Percentiles rank a stretch among this genome's conserved stretches.
Conservation (phyloP, 2,113 vertebrate genomes). For the Strix uralensis region DNA sequence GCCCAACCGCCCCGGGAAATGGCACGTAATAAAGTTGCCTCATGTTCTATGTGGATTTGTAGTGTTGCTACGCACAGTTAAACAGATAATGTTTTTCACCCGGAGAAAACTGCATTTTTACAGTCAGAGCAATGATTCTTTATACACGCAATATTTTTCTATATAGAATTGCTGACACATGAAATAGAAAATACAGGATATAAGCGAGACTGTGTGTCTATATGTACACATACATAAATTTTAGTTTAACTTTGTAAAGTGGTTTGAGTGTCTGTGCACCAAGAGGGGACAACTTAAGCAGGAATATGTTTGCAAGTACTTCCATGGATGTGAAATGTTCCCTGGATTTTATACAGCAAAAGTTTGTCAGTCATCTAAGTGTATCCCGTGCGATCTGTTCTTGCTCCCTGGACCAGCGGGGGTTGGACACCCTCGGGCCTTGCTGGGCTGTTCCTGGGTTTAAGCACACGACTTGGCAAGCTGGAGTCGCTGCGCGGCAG, state of each 20-base stretch:
- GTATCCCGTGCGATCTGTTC: fast-evolving
- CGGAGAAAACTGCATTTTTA: neutral
- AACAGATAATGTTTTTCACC: conserved; percentile 6
- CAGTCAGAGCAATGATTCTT: neutral
- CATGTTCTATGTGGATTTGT: neutral
- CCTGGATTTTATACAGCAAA: neutral
- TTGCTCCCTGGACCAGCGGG: neutral
- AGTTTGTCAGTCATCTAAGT: neutral
- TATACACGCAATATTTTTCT: neutral
- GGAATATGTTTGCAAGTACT: neutral
- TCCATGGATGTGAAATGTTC: neutral
- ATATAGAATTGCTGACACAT: neutral
- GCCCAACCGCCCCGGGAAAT: neutral
- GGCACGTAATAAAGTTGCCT: neutral
- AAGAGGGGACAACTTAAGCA: neutral
- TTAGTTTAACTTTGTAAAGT: neutral
- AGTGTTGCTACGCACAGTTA: neutral
- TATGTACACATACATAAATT: neutral
- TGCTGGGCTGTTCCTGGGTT: neutral
- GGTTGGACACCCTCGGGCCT: neutral
- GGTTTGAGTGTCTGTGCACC: neutral
- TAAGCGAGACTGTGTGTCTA: neutral
- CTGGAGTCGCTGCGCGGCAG: neutral
- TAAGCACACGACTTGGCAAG: neutral
- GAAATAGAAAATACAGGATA: neutral